Evolutionary conservation across 2,888 invertebrate species (phyloP).

Genomic region (Andrena hattorfiana): DNA sequence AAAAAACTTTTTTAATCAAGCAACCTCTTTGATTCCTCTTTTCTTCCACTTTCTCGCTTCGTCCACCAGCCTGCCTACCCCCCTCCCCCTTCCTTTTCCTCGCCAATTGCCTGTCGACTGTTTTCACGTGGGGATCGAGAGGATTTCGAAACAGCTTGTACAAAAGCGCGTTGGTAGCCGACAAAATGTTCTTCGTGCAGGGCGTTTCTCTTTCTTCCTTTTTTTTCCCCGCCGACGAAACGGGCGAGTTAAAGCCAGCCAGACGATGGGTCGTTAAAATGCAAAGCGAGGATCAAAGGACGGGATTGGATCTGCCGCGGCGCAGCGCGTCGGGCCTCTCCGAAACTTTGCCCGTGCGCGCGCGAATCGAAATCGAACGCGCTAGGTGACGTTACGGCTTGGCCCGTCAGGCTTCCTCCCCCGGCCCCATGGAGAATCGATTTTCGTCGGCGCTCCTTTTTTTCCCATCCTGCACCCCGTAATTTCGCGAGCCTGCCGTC

Average conservation of each 20-base stretch:
- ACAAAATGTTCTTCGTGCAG: conserved; percentile 54
- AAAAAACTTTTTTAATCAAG: conserved; percentile 29
- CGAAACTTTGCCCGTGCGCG: conserved; percentile 50
- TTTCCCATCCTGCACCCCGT: neutral
- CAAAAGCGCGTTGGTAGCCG: conserved; percentile 34
- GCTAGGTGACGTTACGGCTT: conserved; percentile 43
- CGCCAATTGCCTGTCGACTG: conserved; percentile 25
- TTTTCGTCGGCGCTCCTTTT: neutral
- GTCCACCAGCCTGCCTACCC: neutral
- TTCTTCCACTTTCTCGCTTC: neutral
- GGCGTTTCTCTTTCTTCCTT: conserved; percentile 12
- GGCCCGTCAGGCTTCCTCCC: conserved; percentile 2
- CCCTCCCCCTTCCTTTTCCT: too few relatives aligned
- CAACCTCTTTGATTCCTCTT: conserved; percentile 2
- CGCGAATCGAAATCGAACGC: conserved; percentile 60
- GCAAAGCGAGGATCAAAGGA: conserved; percentile 80
- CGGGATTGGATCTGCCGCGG: conserved; percentile 71
- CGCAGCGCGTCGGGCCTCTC: conserved; percentile 13
- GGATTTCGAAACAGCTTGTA: conserved; percentile 45
- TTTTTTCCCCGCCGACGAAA: neutral
- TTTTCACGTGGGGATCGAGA: conserved; percentile 31
- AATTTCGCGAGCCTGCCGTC: neutral
- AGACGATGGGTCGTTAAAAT: conserved; percentile 77
- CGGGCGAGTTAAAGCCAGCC: conserved; percentile 58
- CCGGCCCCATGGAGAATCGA: neutral